Base-by-base conservation (phyloP, 2,797 vertebrate species). In the Helarctos malayanus region DNA sequence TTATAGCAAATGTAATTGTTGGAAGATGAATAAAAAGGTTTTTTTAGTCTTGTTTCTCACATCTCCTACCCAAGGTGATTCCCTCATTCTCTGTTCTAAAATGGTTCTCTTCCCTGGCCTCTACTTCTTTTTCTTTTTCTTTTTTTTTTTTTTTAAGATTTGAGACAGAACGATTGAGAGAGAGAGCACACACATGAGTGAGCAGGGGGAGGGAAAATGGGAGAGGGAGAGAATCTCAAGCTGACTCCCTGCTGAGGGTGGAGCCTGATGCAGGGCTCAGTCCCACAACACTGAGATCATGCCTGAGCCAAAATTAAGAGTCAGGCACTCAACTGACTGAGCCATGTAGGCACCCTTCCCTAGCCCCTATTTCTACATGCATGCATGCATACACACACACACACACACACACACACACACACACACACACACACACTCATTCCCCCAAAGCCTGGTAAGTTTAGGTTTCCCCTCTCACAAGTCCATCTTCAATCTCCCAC, bases 321-420 rank as follows among this genome's bases (percentile, higher is more conserved):
- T 35, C n/a, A 35, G n/a, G 18, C 10, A 10, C 35, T 68, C 65
- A 68, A 68, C n/a, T 35, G 65, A 35, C n/a, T 68, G 18, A 68
- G n/a, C 65, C 65, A 35, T 11, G 9, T 21, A 68, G 18, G 18
- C 4, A 19, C 41, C 4, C 25, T 59, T 29, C 0, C 12, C 5
- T 8, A 16, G 18, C 6, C 1, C 3, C 35, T 13, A 59, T 19
- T 63, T 3, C 41, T 85, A 57, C 23, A 57, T 3, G 9, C 9
- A 19, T 3, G 7, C n/a, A 9, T 1, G 29, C 13, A 14, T 29
- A 6, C 15, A 13, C 29, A 21, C 61, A 19, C 3, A 4, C 1
- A 69, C 0, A 15, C 3, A 35, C 65, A 19, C 63, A 35, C 63
- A 68, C 13, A 27, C 23, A 45, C 13, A 15, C 25, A 27, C 71